Evolutionary conservation across 2,888 invertebrate genomes (phyloP).

Genomic region (Silvanus unidentatus): DNA sequence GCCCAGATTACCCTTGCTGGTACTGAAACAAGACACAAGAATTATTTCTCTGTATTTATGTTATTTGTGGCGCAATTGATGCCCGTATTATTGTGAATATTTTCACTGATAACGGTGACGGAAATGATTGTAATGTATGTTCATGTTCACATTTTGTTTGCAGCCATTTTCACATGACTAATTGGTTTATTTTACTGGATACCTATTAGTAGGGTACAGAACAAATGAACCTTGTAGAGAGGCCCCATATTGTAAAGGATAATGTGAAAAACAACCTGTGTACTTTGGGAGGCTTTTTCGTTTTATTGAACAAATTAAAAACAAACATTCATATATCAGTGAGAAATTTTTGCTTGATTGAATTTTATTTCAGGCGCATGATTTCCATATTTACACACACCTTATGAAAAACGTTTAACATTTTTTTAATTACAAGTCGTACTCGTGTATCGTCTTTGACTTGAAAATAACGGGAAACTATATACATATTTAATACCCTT

Average conservation of each 20-base stretch:
- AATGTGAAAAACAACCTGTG: conserved; percentile 26
- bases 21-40: conserved; percentile 48
- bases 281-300: conserved; percentile 26
- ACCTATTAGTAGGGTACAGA: conserved; percentile 19
- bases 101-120: neutral
- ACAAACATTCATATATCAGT: too few species aligned
- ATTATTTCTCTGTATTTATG: neutral
- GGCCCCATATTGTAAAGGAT: neutral
- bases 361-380: too few species aligned
- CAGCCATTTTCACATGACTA: conserved; percentile 30
- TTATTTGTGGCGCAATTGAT: neutral
- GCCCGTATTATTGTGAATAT: conserved; percentile 12
- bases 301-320: conserved; percentile 12
- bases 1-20: conserved; percentile 68
- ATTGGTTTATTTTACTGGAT: conserved; percentile 26
- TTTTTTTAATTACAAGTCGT: too few species aligned
- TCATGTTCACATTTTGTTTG: conserved; percentile 19
- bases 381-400: too few species aligned
- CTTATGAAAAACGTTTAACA: too few species aligned
- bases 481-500: too few species aligned
- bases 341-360: too few species aligned
- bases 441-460: too few species aligned
- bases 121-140: neutral
- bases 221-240: too few species aligned
- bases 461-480: too few species aligned